Evolutionary conservation across 2,888 invertebrate species (phyloP), one percentile per base, ranked within the genome.

Genomic region (Nemoura dubitans): DNA sequence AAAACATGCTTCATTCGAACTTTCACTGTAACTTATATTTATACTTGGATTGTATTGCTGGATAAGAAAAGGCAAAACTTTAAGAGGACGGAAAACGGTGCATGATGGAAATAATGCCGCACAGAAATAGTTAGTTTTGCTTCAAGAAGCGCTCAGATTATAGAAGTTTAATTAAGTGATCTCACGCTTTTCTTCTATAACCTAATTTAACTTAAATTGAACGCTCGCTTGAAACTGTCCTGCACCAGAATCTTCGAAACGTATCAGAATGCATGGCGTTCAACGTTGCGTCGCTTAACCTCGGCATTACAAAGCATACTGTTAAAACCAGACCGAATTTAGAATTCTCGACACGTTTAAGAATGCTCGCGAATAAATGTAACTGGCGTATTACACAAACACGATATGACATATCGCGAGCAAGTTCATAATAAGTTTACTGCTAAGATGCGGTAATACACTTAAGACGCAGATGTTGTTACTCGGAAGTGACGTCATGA

Each of bases 131-230:
- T 21, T 59, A 59, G 59, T 59, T 59, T 59, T 59, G 21, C 59
- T 16, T 21, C 21, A 2, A 21, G 36, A 3, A 36, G 36, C 59
- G 14, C 59, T 59, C 59, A 59, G 59, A 59, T 59, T 59, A n/a
- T n/a, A 59, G 59, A 59, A 59, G 59, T 59, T 59, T 7, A 59
- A 59, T 59, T 59, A 59, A 59, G 59, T 59, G 59, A 59, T 59
- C 59, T 21, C 59, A 59, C 59, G 21, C 59, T 59, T 59, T 59
- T 59, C 59, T 59, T 59, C 16, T 36, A n/a, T 21, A 59, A 59
- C 14, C 59, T 59, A 59, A 59, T 59, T 59, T 59, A 59, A 59
- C 6, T 59, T 59, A 21, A 7, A 59, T 14, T 59, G 59, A 21
- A 59, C 16, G 14, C 5, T 10, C 36, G 36, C 36, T 3, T 36